Evolutionary conservation across 2,797 vertebrate genomes (phyloP).

Genomic region (Nyctalus aviator): DNA sequence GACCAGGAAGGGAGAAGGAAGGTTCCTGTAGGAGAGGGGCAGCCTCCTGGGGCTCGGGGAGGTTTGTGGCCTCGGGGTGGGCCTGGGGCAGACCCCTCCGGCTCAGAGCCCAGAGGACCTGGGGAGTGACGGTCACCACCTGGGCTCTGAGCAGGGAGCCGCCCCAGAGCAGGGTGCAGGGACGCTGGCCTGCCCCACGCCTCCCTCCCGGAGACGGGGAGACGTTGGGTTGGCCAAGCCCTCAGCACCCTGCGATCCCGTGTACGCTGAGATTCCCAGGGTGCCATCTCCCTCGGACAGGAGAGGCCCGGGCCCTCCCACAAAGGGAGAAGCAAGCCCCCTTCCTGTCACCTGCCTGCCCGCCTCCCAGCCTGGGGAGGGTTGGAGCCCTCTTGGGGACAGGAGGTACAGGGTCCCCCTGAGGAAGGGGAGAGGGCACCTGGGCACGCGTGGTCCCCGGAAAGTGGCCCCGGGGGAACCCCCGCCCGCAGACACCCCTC

Average conservation of each 20-base stretch:
- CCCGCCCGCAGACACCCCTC: conserved; percentile 85
- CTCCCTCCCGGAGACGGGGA: not conserved
- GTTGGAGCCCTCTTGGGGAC: conserved; percentile 69
- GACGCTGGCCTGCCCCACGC: conserved; percentile 51
- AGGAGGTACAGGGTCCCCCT: conserved; percentile 69
- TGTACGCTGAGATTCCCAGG: conserved; percentile 92
- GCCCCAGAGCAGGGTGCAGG: conserved; percentile 64
- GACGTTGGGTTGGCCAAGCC: conserved; percentile 59
- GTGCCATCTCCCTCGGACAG: conserved; percentile 82
- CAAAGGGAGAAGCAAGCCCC: conserved; percentile 32
- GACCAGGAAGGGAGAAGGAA: conserved; percentile 53
- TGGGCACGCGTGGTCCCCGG: conserved; percentile 95
- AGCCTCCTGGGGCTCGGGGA: conserved; percentile 61
- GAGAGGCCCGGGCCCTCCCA: conserved; percentile 53
- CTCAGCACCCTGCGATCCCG: conserved; percentile 34
- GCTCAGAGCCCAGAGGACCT: conserved; percentile 57
- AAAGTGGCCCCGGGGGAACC: conserved; percentile 91
- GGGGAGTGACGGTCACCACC: not conserved
- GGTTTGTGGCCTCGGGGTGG: conserved; percentile 54
- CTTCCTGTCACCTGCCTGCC: conserved; percentile 47
- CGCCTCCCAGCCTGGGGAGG: conserved; percentile 78
- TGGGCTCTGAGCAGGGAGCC: conserved; percentile 74
- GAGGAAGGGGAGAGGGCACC: conserved; percentile 88
- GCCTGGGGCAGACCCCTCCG: conserved; percentile 69
- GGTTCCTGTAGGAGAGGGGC: conserved; percentile 75